phyloP scores from a whole-genome alignment of 2,113 vertebrate species.

The Capricornis sumatraensis region DNA sequence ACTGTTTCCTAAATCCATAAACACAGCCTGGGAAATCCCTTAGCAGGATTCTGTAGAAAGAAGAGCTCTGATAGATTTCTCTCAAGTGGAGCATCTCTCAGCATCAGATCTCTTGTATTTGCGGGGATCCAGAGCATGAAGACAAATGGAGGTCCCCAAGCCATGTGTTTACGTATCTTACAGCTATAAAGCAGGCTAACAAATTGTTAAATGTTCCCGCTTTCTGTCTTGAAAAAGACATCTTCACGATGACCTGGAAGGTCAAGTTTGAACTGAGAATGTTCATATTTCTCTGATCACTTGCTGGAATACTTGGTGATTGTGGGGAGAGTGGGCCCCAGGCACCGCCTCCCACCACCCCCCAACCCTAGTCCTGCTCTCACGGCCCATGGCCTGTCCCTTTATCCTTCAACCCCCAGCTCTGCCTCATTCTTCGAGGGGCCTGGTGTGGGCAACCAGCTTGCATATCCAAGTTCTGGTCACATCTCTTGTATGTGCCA shows the following conservation, averaged over 20 bases:
- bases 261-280: neutral
- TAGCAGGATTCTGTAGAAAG: neutral
- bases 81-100: slow-evolving; percentile 59
- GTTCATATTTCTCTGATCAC: neutral
- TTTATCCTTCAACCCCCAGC: neutral
- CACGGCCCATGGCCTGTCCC: fast-evolving
- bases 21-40: neutral
- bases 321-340: neutral
- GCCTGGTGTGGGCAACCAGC: neutral
- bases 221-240: neutral
- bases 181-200: neutral
- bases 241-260: neutral
- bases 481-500: neutral
- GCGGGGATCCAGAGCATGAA: neutral
- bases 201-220: neutral
- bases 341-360: fast-evolving
- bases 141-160: neutral
- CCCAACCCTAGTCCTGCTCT: fast-evolving
- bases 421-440: slow-evolving; percentile 37
- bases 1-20: neutral
- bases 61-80: slow-evolving; percentile 63
- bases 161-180: neutral
- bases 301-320: neutral
- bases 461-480: neutral
- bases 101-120: neutral